Evolutionary conservation across 1,140 invertebrate species (phyloP).

Genomic region (Saccostrea cuccullata): DNA sequence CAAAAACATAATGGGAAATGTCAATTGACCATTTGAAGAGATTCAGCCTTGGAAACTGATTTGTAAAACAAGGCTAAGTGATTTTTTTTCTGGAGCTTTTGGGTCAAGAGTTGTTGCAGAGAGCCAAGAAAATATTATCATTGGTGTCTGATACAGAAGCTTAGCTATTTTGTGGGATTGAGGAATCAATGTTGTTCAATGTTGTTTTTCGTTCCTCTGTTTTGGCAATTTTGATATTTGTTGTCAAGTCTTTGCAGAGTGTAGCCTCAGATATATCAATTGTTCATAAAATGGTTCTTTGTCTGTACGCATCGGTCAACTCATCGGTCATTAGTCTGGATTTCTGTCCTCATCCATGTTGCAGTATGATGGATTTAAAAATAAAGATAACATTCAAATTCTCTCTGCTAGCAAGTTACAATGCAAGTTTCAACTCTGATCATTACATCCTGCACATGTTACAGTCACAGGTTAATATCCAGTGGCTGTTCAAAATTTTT

Average conservation of each 20-base stretch:
- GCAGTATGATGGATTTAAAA: no score
- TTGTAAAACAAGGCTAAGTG: slow-evolving; percentile 10
- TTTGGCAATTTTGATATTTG: not conserved
- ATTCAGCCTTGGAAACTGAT: not conserved
- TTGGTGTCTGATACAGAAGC: not conserved
- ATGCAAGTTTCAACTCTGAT: no score
- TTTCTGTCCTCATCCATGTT: no score
- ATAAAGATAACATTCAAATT: no score
- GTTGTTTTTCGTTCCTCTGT: not conserved
- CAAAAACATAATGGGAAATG: slow-evolving; percentile 31
- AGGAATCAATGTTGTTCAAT: no score
- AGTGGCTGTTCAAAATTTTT: no score
- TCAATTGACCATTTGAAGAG: slow-evolving; percentile 20
- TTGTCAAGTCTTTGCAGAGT: not conserved
- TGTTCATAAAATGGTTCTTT: no score
- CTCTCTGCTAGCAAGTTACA: no score
- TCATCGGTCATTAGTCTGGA: no score
- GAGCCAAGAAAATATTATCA: slow-evolving; percentile 1
- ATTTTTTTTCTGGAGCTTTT: not conserved
- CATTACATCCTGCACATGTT: no score
- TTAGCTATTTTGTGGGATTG: not conserved
- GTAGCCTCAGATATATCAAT: not conserved
- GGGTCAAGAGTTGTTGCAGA: slow-evolving; percentile 1
- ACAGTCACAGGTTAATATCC: no score
- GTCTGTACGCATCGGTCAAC: no score